Conservation (phyloP, 2,113 vertebrate genomes). For the Brachypteracias leptosomus region DNA sequence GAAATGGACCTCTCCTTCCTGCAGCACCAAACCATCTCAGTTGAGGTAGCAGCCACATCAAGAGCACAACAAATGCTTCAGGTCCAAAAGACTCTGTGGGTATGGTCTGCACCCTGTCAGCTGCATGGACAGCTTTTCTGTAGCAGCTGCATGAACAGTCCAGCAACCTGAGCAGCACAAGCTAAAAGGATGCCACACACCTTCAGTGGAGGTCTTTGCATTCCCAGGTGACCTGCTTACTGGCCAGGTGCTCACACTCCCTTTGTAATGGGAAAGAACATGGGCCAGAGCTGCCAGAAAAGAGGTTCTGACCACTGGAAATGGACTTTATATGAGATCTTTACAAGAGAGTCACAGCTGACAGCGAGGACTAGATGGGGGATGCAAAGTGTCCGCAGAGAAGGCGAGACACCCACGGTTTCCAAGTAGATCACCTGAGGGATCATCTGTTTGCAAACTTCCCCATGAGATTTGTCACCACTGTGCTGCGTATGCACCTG, state of each 20-base stretch:
- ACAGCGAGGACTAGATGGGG: neutral
- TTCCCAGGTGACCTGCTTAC: too few species aligned
- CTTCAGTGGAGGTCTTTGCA: neutral
- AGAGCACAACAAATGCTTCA: neutral
- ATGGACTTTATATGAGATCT: neutral
- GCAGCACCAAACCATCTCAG: neutral
- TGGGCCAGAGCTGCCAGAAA: neutral
- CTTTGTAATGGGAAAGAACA: neutral
- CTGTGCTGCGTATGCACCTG: fast-evolving
- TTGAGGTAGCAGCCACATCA: neutral
- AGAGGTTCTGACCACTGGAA: neutral
- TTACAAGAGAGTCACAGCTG: neutral
- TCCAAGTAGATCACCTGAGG: neutral
- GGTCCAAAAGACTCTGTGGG: neutral
- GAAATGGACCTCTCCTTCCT: neutral
- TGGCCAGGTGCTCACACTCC: neutral
- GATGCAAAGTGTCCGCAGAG: neutral
- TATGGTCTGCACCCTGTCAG: neutral
- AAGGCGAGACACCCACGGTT: neutral
- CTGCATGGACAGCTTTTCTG: neutral
- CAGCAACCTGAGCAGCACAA: neutral
- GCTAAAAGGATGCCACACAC: neutral
- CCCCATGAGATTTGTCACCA: neutral
- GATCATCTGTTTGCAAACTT: neutral
- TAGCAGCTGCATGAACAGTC: neutral